These are phyloP conservation scores for Rhadina sibilatrix DNA, from an alignment of 2,113 vertebrate genomes.

Conservation along the genomic window DNA sequence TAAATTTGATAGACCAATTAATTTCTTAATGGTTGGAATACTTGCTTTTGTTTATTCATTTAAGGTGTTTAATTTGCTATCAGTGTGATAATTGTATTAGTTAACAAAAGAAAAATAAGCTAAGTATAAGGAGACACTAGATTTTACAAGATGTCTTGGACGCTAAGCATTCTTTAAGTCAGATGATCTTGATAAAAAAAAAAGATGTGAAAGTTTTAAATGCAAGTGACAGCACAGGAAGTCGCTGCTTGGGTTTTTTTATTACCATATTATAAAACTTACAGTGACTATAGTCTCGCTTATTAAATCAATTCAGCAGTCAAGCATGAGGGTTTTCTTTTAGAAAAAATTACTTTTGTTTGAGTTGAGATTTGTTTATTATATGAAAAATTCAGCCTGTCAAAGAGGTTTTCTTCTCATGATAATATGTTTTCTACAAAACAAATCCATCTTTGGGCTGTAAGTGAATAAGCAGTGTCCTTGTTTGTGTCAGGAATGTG, in stretches of 20 bases:
- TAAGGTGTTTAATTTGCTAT: background rate
- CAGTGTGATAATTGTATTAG: background rate
- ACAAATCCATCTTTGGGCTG: background rate
- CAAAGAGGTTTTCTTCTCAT: background rate
- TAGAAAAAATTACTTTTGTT: background rate
- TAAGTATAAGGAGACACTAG: background rate
- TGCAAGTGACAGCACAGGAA: background rate
- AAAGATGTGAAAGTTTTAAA: rapidly evolving
- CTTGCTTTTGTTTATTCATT: background rate
- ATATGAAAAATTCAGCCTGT: background rate
- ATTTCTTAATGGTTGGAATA: background rate
- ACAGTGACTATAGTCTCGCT: background rate
- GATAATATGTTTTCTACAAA: background rate
- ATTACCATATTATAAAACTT: background rate
- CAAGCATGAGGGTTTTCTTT: background rate
- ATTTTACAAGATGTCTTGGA: background rate
- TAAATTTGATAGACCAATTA: background rate
- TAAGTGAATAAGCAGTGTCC: background rate
- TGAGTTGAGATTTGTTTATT: background rate
- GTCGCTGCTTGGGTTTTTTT: background rate
- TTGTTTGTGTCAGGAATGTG: background rate
- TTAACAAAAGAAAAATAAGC: background rate
- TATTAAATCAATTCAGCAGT: background rate
- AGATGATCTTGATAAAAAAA: background rate
- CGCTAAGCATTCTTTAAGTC: background rate